A percentile compares a stretch with the other conserved stretches of the same genome.
Conservation (phyloP, 2,113 vertebrate species). For the Ictalurus punctatus region DNA sequence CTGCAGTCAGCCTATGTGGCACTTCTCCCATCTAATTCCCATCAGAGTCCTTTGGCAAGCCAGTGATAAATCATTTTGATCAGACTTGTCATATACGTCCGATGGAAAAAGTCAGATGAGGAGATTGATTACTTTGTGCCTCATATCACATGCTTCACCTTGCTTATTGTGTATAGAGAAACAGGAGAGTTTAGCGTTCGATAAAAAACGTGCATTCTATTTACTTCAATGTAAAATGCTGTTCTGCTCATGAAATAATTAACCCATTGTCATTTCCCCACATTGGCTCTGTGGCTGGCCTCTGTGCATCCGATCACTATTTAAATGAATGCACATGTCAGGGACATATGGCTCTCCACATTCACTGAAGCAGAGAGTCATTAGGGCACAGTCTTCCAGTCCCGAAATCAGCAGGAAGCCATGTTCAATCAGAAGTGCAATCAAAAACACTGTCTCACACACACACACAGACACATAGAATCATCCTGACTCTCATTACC, state of each 20-base stretch:
- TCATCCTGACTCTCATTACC: not conserved
- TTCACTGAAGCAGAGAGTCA: slow-evolving; percentile 16
- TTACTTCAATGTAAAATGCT: not conserved
- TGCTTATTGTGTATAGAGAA: not conserved
- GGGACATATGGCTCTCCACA: slow-evolving; percentile 49
- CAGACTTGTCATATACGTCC: slow-evolving; percentile 11
- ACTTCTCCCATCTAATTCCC: not conserved
- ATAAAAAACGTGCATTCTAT: not conserved
- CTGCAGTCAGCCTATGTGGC: not conserved
- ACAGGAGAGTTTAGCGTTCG: not conserved
- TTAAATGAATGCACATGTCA: slow-evolving; percentile 68
- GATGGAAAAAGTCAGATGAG: not conserved
- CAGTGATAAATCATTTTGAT: slow-evolving; percentile 16
- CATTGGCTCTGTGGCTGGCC: slow-evolving; percentile 38
- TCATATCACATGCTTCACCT: not conserved
- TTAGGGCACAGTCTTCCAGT: not conserved
- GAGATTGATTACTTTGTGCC: not conserved
- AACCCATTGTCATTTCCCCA: slow-evolving; percentile 65
- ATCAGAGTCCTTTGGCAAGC: not conserved
- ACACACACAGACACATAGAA: not conserved
- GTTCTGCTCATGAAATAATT: slow-evolving; percentile 47
- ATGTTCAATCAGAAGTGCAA: slow-evolving; percentile 26
- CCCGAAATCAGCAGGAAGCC: not conserved
- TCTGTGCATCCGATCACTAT: slow-evolving; percentile 66
- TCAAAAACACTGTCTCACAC: slow-evolving; percentile 2